Evolutionary conservation across 2,888 invertebrate genomes (phyloP).

Genomic region (Drosophila tanythrix): DNA sequence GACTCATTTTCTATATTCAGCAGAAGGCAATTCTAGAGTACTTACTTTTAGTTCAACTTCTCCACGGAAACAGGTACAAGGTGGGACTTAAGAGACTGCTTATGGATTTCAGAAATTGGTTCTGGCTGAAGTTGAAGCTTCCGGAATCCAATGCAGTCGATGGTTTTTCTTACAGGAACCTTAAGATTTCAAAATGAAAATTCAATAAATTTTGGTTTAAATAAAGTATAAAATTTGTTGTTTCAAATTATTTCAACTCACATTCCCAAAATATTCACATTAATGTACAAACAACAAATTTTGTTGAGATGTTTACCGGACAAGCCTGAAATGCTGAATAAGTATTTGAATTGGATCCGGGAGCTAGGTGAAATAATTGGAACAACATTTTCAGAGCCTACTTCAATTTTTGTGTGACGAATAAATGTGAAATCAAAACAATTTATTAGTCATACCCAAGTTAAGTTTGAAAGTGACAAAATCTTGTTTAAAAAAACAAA

Average conservation of each 20-base stretch:
- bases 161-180: neutral
- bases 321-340: constrained; percentile 9
- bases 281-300: constrained; percentile 18
- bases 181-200: too few species aligned
- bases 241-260: constrained; percentile 1
- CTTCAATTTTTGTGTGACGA: neutral
- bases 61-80: neutral
- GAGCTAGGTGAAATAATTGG: too few species aligned
- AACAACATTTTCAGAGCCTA: neutral
- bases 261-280: constrained; percentile 20
- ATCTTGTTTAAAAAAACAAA: neutral
- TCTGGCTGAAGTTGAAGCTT: neutral
- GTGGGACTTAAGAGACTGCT: too few species aligned
- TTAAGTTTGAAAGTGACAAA: neutral
- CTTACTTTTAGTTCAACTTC: constrained; percentile 2
- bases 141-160: neutral
- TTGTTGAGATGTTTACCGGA: constrained; percentile 8
- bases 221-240: too few species aligned
- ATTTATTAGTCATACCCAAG: neutral
- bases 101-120: too few species aligned
- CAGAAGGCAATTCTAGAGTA: neutral
- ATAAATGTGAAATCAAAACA: too few species aligned
- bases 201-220: too few species aligned
- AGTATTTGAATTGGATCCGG: neutral
- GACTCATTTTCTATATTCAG: too few species aligned